Base-by-base conservation (phyloP, 2,113 vertebrate species). In the Arvicanthis niloticus region DNA sequence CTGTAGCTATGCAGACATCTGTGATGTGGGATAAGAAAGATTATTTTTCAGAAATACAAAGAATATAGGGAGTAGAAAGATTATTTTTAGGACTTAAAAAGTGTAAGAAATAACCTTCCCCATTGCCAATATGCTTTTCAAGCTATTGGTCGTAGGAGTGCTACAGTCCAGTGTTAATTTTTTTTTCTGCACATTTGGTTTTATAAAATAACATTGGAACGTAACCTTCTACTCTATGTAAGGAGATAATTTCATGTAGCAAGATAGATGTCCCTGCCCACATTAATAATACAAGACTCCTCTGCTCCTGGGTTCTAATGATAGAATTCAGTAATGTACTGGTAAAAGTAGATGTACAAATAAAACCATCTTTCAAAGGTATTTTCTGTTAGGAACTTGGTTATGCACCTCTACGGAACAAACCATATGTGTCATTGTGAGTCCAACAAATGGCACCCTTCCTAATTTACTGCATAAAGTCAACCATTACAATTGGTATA, bases 1-100 rank as follows among this genome's bases (percentile, higher is more conserved):
- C 96, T 60, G 94, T 68, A 95, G 89, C 93, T 94, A 76, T 29
- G 1, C 82, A 97, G 96, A 96, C 95, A 97, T 97, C 90, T 97
- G 93, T 82, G 94, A 95, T 97, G 77, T 65, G 77, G 86, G 84
- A 97, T 96, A 96, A 96, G 85, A 42, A 96, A 94, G 56, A 88
- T 72, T 42, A 92, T 96, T 87, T 88, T 68, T 76, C 80, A 87
- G 31, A 96, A 97, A 96, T 91, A 84, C 56, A 37, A 96, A 96
- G 37, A 65, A 73, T 93, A 70, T 45, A 85, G 70, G 89, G 42
- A 94, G 42, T 82, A 92, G 65, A 92, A 92, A 93, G 17, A 95
- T 80, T 60, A 88, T 75, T 94, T 96, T 95, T 40, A 70, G 56
- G 31, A 87, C 60, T 92, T 91, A 92, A 93, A 96, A 96, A 68